phyloP scores from a whole-genome alignment of 2,888 invertebrate species.

The Drosophila heteroneura region DNA sequence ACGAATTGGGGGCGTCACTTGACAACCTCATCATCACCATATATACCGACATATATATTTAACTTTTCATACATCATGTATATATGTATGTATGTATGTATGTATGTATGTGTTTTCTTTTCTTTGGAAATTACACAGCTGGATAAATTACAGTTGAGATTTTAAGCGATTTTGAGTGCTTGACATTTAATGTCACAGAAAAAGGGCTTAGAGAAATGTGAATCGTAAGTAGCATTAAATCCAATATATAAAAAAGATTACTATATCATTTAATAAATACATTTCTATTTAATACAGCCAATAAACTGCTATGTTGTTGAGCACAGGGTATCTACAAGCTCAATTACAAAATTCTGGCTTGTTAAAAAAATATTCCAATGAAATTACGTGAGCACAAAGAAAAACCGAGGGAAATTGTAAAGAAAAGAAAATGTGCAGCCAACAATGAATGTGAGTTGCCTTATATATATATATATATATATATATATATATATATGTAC shows the following conservation, averaged over 20 bases:
- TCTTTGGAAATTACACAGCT: not conserved
- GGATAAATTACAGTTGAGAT: constrained; percentile 7
- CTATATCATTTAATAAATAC: not conserved
- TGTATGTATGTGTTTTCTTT: not conserved
- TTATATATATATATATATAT: not conserved
- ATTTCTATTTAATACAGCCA: not conserved
- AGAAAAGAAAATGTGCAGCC: constrained; percentile 23
- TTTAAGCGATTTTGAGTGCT: not conserved
- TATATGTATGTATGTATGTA: not conserved
- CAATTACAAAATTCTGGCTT: constrained; percentile 1
- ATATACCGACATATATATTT: not conserved
- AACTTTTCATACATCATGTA: not conserved
- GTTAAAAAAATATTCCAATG: constrained; percentile 16
- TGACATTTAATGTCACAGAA: not conserved
- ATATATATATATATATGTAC: not conserved
- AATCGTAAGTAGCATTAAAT: too few relatives aligned
- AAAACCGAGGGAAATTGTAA: constrained; percentile 26
- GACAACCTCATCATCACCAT: constrained; percentile 19
- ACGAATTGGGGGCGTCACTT: constrained; percentile 51
- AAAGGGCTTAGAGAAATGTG: not conserved
- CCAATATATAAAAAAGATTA: not conserved
- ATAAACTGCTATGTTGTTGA: not conserved
- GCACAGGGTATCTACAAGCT: constrained; percentile 8
- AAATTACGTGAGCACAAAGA: constrained; percentile 42
- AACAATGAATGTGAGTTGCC: constrained; percentile 25